Evolutionary conservation across 2,888 invertebrate genomes (phyloP).

Genomic region (Dolomedes plantarius): DNA sequence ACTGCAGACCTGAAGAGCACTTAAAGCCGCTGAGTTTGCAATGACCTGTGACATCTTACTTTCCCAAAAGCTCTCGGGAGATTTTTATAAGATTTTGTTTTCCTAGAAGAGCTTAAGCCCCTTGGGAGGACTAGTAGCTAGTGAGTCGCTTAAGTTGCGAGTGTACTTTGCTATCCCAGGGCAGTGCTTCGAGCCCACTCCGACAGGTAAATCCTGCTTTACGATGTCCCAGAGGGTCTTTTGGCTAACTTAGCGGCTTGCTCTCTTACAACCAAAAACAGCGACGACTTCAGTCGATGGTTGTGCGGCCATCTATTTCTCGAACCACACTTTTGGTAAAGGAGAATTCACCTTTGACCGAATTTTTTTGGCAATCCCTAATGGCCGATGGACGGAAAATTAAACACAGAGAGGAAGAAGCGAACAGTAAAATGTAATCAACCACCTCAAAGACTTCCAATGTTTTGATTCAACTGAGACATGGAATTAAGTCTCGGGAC

Average conservation of each 20-base stretch:
- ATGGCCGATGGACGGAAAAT: slow-evolving; percentile 50
- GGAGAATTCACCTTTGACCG: slow-evolving; percentile 42
- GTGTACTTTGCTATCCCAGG: slow-evolving; percentile 56
- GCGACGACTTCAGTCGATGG: slow-evolving; percentile 36
- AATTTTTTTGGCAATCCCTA: slow-evolving; percentile 49
- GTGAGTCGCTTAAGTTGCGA: slow-evolving; percentile 58
- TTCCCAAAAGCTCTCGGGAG: slow-evolving; percentile 58
- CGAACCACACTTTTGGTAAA: slow-evolving; percentile 19
- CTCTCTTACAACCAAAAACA: slow-evolving; percentile 52
- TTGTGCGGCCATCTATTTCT: slow-evolving; percentile 47
- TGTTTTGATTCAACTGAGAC: slow-evolving; percentile 14
- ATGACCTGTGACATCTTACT: slow-evolving; percentile 71
- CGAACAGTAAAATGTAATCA: slow-evolving; percentile 57
- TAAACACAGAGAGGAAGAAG: slow-evolving; percentile 34
- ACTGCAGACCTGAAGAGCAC: slow-evolving; percentile 53
- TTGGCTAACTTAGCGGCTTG: slow-evolving; percentile 68
- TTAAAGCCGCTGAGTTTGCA: slow-evolving; percentile 63
- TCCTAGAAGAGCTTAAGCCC: slow-evolving; percentile 41
- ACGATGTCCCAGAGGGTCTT: slow-evolving; percentile 65
- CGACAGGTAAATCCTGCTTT: slow-evolving; percentile 70
- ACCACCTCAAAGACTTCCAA: slow-evolving; percentile 15
- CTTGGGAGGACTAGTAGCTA: slow-evolving; percentile 29
- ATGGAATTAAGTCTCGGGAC: slow-evolving; percentile 23
- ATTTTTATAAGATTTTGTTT: slow-evolving; percentile 71
- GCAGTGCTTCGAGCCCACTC: slow-evolving; percentile 46